A percentile compares a stretch with the other conserved stretches of the same genome.
Evolutionary conservation across 37 sponge, comb jelly and placozoan species (phyloP).

Genomic region (Lycopodina hypogea): DNA sequence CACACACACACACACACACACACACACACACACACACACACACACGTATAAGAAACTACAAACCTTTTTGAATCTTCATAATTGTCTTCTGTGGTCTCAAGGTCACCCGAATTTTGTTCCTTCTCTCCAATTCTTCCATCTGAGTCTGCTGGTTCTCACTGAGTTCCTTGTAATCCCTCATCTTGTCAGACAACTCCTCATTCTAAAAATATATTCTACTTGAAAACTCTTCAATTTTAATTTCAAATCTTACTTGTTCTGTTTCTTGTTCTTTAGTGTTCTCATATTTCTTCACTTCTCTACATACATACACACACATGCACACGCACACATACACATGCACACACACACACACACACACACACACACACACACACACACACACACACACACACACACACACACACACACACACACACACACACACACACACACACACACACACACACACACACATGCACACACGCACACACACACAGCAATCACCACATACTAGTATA

Average conservation of each 20-base stretch:
- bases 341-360: too few relatives aligned
- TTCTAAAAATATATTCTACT: background rate
- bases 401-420: too few relatives aligned
- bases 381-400: too few relatives aligned
- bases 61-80: conserved; percentile 14
- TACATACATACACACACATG: background rate
- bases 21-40: too few relatives aligned
- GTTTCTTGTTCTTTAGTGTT: conserved; percentile 9
- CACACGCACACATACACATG: background rate
- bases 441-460: too few relatives aligned
- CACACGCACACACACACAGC: too few relatives aligned
- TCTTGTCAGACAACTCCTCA: background rate
- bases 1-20: too few relatives aligned
- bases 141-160: conserved; percentile 26
- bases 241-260: conserved; percentile 19
- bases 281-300: conserved; percentile 15
- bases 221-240: background rate
- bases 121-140: conserved; percentile 27
- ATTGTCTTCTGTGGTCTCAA: conserved; percentile 58
- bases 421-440: too few relatives aligned
- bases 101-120: conserved; percentile 51
- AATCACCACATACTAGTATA: too few relatives aligned
- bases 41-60: background rate
- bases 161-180: background rate
- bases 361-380: too few relatives aligned